Conservation (phyloP, 1,140 invertebrate species). For the Meloidogyne floridensis region DNA sequence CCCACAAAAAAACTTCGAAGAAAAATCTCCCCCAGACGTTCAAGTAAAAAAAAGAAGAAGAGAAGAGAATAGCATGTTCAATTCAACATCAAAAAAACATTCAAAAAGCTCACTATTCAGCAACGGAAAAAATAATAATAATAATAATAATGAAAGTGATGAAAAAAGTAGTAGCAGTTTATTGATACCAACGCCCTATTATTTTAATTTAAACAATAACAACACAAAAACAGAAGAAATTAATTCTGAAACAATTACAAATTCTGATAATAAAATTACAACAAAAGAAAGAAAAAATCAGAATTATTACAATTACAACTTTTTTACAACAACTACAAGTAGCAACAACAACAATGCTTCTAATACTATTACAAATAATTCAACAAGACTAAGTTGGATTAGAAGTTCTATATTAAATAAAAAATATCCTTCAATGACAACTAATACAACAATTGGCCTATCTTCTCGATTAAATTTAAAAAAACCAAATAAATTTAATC, state of each 20-base stretch:
- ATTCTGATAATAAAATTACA: too few relatives aligned
- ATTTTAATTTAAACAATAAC: neutral
- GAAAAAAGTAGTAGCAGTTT: neutral
- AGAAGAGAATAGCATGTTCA: neutral
- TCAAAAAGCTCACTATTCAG: neutral
- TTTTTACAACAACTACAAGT: neutral
- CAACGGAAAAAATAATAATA: neutral
- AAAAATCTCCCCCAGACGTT: too few relatives aligned
- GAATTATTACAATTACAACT: neutral
- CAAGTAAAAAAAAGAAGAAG: too few relatives aligned
- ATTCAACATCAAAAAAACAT: neutral
- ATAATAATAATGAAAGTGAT: neutral
- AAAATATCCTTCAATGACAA: neutral
- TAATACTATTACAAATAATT: neutral
- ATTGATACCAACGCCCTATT: neutral
- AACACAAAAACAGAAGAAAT: neutral
- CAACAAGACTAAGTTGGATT: constrained; percentile 1
- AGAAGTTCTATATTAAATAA: neutral
- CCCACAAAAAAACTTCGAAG: neutral
- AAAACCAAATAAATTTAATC: constrained; percentile 1
- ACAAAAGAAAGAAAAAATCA: neutral
- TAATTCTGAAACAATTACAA: neutral
- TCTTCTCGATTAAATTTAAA: neutral
- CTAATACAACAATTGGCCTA: too few relatives aligned
- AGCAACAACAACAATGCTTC: too few relatives aligned